Evolutionary conservation across 2,888 invertebrate species (phyloP), one percentile per base, ranked within the genome.

Genomic region (Nomada goodeniana): DNA sequence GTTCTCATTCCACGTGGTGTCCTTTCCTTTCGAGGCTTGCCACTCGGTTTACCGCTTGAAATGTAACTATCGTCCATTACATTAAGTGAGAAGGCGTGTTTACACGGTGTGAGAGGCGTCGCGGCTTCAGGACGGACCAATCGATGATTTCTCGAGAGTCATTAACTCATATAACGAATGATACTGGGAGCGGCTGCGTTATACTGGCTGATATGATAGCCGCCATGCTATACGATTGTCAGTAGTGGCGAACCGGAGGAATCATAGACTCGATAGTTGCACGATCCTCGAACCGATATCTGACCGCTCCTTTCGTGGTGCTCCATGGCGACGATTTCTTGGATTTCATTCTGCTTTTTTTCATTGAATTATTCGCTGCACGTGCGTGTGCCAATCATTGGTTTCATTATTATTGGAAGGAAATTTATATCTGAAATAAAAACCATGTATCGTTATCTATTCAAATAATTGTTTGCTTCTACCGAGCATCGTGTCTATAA

Each of bases 91-190:
- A 91, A 91, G 91, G 91, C 91, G 91, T 91, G 91, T 86, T 91
- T 90, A 87, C 87, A 83, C 82, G 72, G 81, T 74, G 86, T 78
- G 89, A 91, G 91, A 91, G 91, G 91, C 89, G 90, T 90, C 89
- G 85, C 87, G 85, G 80, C 86, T 88, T 85, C 87, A 78, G 68
- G 80, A 85, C 85, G 87, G 84, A 90, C 91, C 91, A 91, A 91
- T 91, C 90, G 89, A 91, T 91, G 90, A 91, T 91, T 90, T 88
- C 89, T 89, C 88, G 86, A 88, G 87, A 86, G 90, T 87, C 88
- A 90, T 89, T 86, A 88, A 88, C 78, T 88, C 86, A 79, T 77
- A 78, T 85, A 86, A 86, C 83, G 88, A 88, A 88, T 83, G 86
- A 87, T 88, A 70, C 82, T 79, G 80, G 69, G 84, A 80, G 74